Evolutionary conservation across 2,797 vertebrate genomes (phyloP).

Genomic region (Cyclura pinguis): DNA sequence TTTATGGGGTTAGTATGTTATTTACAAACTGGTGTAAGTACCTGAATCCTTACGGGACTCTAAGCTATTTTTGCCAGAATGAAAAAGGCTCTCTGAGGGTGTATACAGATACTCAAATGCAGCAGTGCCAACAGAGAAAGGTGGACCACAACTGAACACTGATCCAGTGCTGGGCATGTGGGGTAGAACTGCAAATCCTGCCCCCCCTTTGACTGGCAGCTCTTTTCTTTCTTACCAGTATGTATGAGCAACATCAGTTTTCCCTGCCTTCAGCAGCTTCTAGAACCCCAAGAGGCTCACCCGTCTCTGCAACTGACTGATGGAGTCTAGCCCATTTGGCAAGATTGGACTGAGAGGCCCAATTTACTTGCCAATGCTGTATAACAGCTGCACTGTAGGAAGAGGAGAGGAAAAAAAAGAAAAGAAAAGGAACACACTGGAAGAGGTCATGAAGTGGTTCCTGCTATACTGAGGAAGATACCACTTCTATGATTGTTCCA

Average conservation of each 20-base stretch:
- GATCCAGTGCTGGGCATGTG: not conserved
- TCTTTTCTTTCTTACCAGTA: not conserved
- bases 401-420: not conserved
- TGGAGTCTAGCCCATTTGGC: not conserved
- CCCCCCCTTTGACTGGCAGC: not conserved
- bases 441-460: conserved; percentile 1
- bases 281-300: not conserved
- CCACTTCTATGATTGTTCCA: not conserved
- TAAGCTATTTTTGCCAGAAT: conserved; percentile 7
- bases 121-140: not conserved
- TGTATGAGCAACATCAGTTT: not conserved
- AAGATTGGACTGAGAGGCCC: not conserved
- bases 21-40: conserved; percentile 25
- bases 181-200: not conserved
- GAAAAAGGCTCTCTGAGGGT: not conserved
- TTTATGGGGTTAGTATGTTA: not conserved
- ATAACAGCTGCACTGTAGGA: conserved; percentile 16
- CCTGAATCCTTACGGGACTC: conserved; percentile 65
- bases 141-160: not conserved
- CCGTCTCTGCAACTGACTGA: not conserved
- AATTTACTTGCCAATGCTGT: not conserved
- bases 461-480: not conserved
- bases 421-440: not conserved
- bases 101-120: not conserved
- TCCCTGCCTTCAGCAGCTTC: not conserved